Evolutionary conservation across 2,888 invertebrate species (phyloP).

Genomic region (Drosophila emarginata): DNA sequence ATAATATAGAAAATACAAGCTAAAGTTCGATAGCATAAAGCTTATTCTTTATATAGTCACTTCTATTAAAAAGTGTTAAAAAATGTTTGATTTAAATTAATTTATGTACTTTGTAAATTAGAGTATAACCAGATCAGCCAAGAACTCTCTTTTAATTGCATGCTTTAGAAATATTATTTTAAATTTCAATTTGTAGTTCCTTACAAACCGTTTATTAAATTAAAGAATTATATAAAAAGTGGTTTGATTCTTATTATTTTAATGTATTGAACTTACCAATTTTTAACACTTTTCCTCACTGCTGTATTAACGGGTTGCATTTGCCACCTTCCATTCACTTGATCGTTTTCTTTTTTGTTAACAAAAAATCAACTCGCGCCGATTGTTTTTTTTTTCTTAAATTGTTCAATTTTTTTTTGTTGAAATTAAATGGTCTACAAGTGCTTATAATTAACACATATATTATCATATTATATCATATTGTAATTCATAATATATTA

Average conservation of each 20-base stretch:
- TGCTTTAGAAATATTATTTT: no score
- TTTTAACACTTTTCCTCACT: conserved; percentile 33
- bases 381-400: conserved; percentile 10
- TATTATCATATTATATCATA: conserved; percentile 16
- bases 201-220: no score
- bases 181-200: no score
- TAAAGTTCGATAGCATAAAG: no score
- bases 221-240: no score
- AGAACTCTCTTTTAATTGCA: no score
- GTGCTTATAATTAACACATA: conserved; percentile 47
- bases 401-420: background rate
- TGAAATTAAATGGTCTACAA: conserved; percentile 34
- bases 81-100: no score
- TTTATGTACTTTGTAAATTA: no score
- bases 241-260: background rate
- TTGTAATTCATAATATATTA: conserved; percentile 24
- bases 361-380: conserved; percentile 20
- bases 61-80: no score
- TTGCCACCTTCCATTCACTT: background rate
- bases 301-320: conserved; percentile 27
- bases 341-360: conserved; percentile 22
- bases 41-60: no score
- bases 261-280: conserved; percentile 26
- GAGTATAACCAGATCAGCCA: no score
- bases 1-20: no score